phyloP scores from a whole-genome alignment of 2,797 vertebrate species.

The Poeciliopsis gracilis region DNA sequence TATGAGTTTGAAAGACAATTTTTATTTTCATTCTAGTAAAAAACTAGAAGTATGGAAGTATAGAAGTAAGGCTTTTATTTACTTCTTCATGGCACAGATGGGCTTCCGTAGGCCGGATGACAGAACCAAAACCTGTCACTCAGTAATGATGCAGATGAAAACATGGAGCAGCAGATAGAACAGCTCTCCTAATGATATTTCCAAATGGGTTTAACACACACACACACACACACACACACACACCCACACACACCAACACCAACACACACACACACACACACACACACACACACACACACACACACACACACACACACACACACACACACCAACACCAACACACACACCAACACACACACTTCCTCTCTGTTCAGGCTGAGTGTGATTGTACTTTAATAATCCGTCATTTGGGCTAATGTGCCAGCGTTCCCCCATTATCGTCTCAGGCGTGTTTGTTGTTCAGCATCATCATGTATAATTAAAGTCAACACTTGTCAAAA shows the following conservation, averaged over 20 bases:
- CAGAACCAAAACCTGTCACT: neutral
- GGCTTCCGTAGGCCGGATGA: neutral
- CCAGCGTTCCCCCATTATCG: constrained; percentile 21
- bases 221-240: neutral
- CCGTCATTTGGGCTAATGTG: constrained; percentile 33
- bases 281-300: neutral
- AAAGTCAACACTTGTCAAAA: constrained; percentile 52
- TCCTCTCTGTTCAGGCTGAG: neutral
- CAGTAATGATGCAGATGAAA: constrained; percentile 12
- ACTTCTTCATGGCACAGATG: no score
- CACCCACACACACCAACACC: neutral
- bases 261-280: constrained; percentile 8
- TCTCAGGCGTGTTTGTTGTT: constrained; percentile 43
- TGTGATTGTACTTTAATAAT: constrained; percentile 33
- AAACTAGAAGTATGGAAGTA: no score
- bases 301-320: neutral
- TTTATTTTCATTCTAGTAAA: no score
- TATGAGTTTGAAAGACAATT: no score
- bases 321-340: constrained; percentile 1
- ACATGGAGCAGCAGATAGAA: constrained; percentile 3
- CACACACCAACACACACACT: neutral
- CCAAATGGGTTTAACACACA: neutral
- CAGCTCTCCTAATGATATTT: constrained; percentile 5
- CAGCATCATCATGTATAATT: constrained; percentile 49
- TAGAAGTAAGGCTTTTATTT: no score